These are phyloP conservation scores for Aradophagus sp. DNA, from an alignment of 1,140 invertebrate species.

Conservation along the genomic window DNA sequence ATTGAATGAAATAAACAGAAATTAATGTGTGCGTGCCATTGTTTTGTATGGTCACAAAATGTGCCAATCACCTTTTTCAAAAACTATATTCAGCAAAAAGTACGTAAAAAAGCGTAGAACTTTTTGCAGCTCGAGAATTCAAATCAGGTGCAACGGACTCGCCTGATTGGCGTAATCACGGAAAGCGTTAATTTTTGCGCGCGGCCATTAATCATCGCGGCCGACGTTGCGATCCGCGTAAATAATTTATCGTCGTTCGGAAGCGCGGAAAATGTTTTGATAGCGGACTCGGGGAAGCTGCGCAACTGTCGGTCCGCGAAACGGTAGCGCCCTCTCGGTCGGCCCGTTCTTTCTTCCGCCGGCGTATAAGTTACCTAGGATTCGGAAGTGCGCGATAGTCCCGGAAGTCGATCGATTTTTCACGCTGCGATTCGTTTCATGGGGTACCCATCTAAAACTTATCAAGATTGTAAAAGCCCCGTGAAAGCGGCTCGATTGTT, in stretches of 20 bases:
- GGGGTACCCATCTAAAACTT: constrained; percentile 50
- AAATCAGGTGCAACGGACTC: too few relatives aligned
- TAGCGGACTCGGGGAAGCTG: constrained; percentile 38
- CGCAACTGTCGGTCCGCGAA: constrained; percentile 4
- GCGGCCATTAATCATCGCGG: constrained; percentile 40
- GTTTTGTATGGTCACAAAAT: too few relatives aligned
- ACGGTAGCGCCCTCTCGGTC: neutral
- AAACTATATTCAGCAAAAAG: too few relatives aligned
- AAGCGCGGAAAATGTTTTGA: constrained; percentile 55
- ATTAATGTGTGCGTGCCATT: too few relatives aligned
- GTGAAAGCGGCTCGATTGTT: constrained; percentile 36
- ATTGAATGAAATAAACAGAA: too few relatives aligned
- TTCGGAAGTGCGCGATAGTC: constrained; percentile 49
- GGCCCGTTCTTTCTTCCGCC: neutral
- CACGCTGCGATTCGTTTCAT: constrained; percentile 55
- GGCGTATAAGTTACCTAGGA: constrained; percentile 44
- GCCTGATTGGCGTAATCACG: too few relatives aligned
- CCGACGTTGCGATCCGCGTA: constrained; percentile 51
- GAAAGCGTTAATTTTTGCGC: too few relatives aligned
- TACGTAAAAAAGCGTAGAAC: too few relatives aligned
- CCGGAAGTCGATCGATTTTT: constrained; percentile 53
- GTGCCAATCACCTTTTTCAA: too few relatives aligned
- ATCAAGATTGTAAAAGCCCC: constrained; percentile 47
- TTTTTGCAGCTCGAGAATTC: too few relatives aligned
- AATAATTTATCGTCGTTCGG: constrained; percentile 52